Conservation (phyloP, 1,140 invertebrate species). For the Leptoteleia sp. region DNA sequence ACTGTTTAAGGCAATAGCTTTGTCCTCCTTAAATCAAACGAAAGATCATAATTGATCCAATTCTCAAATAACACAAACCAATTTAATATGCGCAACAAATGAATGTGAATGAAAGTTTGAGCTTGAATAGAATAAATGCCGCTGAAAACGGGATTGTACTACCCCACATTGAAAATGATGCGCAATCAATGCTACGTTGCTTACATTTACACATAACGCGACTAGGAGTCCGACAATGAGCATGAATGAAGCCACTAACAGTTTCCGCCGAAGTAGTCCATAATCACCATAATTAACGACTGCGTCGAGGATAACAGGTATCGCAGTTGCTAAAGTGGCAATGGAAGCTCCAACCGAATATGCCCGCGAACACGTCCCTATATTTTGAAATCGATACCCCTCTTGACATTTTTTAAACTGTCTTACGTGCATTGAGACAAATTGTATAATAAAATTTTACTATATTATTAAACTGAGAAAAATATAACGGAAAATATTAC, state of each 20-base stretch:
- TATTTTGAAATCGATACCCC: conserved; percentile 65
- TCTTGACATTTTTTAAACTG: no score
- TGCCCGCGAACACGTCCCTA: conserved; percentile 65
- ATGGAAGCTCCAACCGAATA: conserved; percentile 66
- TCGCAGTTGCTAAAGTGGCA: conserved; percentile 66
- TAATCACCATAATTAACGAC: conserved; percentile 68
- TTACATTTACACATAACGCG: conserved; percentile 55
- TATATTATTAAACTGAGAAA: no score
- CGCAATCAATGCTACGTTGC: conserved; percentile 54
- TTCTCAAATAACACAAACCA: conserved; percentile 7
- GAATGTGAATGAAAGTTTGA: conserved; percentile 16
- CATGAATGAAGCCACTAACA: conserved; percentile 63
- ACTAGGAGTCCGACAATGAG: conserved; percentile 60
- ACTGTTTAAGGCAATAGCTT: no score
- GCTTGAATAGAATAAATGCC: conserved; percentile 48
- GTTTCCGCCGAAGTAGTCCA: conserved; percentile 68
- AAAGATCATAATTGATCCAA: background rate
- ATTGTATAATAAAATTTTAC: no score
- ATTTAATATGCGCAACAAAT: conserved; percentile 14
- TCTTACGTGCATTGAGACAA: no score
- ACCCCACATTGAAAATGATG: conserved; percentile 57
- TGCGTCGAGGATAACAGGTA: conserved; percentile 68
- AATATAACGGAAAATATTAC: no score
- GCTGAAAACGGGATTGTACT: conserved; percentile 28
- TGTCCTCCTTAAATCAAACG: background rate